phyloP scores from a whole-genome alignment of 2,113 vertebrate genomes.

The Pedetes capensis region DNA sequence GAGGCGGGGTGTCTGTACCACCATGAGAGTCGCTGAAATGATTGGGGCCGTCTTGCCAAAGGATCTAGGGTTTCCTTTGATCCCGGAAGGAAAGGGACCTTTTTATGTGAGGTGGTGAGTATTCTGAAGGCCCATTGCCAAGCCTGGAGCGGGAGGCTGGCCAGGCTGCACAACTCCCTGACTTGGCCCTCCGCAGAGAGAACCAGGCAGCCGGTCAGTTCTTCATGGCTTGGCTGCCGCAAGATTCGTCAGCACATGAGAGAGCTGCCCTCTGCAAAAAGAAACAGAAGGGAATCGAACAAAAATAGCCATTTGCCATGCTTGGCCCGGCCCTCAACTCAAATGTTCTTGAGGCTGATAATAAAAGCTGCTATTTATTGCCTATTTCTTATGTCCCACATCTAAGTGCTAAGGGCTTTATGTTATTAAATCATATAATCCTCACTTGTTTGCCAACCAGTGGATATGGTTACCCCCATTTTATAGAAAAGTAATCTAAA shows the following conservation, averaged over 20 bases:
- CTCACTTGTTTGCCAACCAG: not conserved
- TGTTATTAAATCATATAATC: not conserved
- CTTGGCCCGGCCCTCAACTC: not conserved
- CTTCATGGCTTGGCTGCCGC: not conserved
- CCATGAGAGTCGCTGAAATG: not conserved
- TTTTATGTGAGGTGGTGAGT: not conserved
- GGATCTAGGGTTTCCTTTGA: slow-evolving; percentile 8
- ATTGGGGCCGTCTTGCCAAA: not conserved
- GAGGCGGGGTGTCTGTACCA: not conserved
- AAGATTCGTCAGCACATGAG: not conserved
- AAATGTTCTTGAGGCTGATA: slow-evolving; percentile 9
- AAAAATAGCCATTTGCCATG: slow-evolving; percentile 8
- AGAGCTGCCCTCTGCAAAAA: not conserved
- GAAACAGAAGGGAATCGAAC: not conserved
- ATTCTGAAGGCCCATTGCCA: not conserved
- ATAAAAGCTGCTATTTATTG: not conserved
- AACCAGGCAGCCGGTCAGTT: not conserved
- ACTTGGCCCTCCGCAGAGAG: fast-evolving
- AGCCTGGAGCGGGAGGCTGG: not conserved
- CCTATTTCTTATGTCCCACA: not conserved
- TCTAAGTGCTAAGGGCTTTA: not conserved
- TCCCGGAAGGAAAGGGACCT: not conserved
- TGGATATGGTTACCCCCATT: not conserved
- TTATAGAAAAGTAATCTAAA: slow-evolving; percentile 6
- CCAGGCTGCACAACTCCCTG: not conserved